These are phyloP conservation scores for Erebia epiphron DNA, from an alignment of 2,888 invertebrate species.

Conservation along the genomic window DNA sequence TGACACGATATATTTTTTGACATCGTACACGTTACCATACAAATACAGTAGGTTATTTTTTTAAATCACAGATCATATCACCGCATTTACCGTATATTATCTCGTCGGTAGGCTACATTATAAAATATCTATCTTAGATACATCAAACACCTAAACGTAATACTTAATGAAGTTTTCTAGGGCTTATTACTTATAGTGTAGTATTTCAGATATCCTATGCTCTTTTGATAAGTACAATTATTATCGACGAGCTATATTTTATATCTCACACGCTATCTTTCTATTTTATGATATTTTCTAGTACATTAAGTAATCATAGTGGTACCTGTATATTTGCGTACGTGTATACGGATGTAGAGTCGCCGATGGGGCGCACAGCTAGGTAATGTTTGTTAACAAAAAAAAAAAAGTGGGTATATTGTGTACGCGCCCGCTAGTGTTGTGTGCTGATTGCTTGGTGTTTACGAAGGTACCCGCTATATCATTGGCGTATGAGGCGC, in stretches of 20 bases:
- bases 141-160: conserved; percentile 50
- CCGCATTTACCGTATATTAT: conserved; percentile 50
- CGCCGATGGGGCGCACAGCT: conserved; percentile 38
- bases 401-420: conserved; percentile 55
- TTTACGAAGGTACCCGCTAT: conserved; percentile 97
- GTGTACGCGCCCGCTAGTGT: conserved; percentile 57
- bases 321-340: conserved; percentile 46
- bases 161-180: conserved; percentile 57
- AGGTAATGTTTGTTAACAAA: too few species aligned
- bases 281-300: conserved; percentile 64
- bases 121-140: conserved; percentile 32
- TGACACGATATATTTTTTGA: conserved; percentile 55
- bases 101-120: conserved; percentile 47
- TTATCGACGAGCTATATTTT: conserved; percentile 57
- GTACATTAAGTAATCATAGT: conserved; percentile 59
- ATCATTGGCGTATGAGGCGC: conserved; percentile 99
- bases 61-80: conserved; percentile 47
- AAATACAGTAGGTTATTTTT: conserved; percentile 17
- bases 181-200: conserved; percentile 72
- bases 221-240: conserved; percentile 50
- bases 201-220: conserved; percentile 56
- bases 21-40: conserved; percentile 61
- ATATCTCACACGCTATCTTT: conserved; percentile 71
- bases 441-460: conserved; percentile 80
- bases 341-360: conserved; percentile 43